These are phyloP conservation scores for Isichthys henryi DNA, from an alignment of 2,113 vertebrate species.

Conservation along the genomic window DNA sequence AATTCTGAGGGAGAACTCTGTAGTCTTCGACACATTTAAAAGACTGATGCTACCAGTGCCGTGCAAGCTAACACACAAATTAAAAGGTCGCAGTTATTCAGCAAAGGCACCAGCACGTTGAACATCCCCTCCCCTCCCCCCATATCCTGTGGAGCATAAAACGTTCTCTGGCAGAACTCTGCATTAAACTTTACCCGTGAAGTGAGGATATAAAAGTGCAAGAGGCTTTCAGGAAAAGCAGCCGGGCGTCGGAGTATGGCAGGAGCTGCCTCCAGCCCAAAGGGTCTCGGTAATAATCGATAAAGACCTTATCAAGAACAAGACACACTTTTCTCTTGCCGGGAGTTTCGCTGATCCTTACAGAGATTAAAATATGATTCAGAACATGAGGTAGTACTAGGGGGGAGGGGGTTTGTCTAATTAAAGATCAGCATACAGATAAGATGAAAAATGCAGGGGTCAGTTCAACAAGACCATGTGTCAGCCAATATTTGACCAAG, in stretches of 20 bases:
- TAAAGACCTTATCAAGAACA: conserved; percentile 26
- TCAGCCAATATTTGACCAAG: neutral
- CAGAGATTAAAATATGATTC: neutral
- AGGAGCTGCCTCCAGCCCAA: conserved; percentile 7
- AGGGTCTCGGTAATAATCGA: conserved; percentile 30
- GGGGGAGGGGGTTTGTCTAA: neutral
- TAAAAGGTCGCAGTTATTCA: neutral
- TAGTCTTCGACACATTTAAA: neutral
- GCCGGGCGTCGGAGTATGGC: neutral
- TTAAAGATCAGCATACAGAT: neutral
- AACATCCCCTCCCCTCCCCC: neutral
- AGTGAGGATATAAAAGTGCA: conserved; percentile 22
- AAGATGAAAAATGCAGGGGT: neutral
- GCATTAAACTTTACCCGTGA: neutral
- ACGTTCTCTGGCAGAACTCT: conserved; percentile 34
- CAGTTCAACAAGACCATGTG: neutral
- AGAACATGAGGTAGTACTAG: neutral
- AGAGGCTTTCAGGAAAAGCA: conserved; percentile 21
- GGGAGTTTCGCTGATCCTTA: neutral
- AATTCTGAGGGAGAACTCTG: neutral
- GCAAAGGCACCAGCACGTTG: neutral
- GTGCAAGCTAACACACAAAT: neutral
- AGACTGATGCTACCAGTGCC: neutral
- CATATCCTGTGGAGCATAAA: conserved; percentile 28
- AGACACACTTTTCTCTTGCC: conserved; percentile 17